Evolutionary conservation across 2,113 vertebrate genomes (phyloP), one percentile per base, ranked within the genome.

Genomic region (Gopherus flavomarginatus): DNA sequence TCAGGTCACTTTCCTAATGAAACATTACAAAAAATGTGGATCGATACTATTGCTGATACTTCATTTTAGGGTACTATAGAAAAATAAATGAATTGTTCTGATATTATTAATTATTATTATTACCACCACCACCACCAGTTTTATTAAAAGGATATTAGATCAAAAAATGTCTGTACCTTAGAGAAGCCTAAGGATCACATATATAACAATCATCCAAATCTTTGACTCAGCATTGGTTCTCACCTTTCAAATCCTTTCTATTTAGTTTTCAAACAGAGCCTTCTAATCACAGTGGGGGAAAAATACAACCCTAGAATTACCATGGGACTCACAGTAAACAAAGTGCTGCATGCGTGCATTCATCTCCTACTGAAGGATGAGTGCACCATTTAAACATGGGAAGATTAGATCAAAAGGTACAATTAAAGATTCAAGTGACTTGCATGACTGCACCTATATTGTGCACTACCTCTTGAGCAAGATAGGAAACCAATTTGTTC

Each of bases 391-490:
- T 22, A 44, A 44, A 14, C 3, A 9, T 27, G 29, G 65, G 79
- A 69, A 53, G 81, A 14, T 11, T 11, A 79, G 1, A 65, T 75
- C 50, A 44, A 38, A 38, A 92, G 87, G 69, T 38, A 50, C 1
- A 89, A 95, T 94, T 95, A 83, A 53, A 94, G 81, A 89, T 91
- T 87, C 13, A 54, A 95, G 47, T 31, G 77, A 86, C 53, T 77
- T 93, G 82, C 85, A 4, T 0, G 59, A 81, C 57, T 62, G 11
- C 65, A 83, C 57, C 87, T 87, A 12, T 83, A 0, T 1, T 57
- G 56, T 88, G 3, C 10, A 35, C 53, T 78, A 62, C 17, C 1
- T 90, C 77, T 87, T 87, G 62, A 6, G 24, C 65, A 14, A n/a
- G 11, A 22, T 44, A 7, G 54, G 69, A 83, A 86, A 9, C 35